Conservation (phyloP, 92 coral and sea anemone species). For the Montipora capitata region DNA sequence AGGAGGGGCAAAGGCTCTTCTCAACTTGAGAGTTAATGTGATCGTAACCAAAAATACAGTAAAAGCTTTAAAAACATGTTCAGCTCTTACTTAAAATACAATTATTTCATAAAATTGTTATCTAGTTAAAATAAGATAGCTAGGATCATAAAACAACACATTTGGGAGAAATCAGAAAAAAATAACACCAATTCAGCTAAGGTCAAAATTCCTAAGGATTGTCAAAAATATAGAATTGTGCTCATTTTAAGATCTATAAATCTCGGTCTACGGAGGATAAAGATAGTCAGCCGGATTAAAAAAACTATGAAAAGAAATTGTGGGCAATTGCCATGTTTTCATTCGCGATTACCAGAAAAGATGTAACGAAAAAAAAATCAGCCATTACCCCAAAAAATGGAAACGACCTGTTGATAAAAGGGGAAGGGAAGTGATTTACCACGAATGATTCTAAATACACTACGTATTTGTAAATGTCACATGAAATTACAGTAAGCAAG, state of each 20-base stretch:
- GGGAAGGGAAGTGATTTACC: no score
- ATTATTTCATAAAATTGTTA: not conserved
- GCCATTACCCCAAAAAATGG: not conserved
- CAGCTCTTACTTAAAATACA: not conserved
- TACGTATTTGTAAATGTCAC: not conserved
- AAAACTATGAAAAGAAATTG: not conserved
- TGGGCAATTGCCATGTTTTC: not conserved
- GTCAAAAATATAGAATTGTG: no score
- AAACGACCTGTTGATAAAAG: not conserved
- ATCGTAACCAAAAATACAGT: slow-evolving; percentile 9
- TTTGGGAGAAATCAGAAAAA: not conserved
- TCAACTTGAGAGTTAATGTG: slow-evolving; percentile 2
- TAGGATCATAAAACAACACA: not conserved
- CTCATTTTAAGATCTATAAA: not conserved
- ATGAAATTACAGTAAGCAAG: not conserved
- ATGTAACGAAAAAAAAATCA: not conserved
- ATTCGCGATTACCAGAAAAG: not conserved
- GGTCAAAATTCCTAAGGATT: not conserved
- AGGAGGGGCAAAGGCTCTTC: slow-evolving; percentile 73
- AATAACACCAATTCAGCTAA: not conserved
- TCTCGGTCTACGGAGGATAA: no score
- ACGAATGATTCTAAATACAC: no score
- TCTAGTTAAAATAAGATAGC: not conserved
- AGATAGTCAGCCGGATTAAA: not conserved
- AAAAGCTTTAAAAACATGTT: not conserved